Conservation (phyloP, 2,797 vertebrate genomes). For the Pteronotus mesoamericanus region DNA sequence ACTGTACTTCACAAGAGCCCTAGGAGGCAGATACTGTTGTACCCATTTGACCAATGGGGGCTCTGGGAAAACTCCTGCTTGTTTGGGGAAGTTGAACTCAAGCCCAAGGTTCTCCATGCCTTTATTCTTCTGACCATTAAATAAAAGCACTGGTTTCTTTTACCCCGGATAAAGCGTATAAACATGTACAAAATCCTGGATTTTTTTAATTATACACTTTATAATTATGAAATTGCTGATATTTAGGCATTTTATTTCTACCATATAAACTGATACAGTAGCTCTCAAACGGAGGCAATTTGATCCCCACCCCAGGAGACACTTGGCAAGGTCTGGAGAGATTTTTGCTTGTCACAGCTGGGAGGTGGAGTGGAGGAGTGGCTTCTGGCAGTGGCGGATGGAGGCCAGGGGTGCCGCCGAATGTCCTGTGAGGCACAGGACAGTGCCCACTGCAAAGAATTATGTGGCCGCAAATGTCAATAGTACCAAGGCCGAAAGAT, state of each 20-base stretch:
- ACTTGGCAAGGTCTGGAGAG: background rate
- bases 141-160: background rate
- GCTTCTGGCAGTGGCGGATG: background rate
- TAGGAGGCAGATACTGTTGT: background rate
- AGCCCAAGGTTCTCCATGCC: background rate
- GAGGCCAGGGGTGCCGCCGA: background rate
- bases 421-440: background rate
- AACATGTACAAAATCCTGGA: background rate
- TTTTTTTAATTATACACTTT: background rate
- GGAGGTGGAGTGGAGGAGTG: background rate
- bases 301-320: background rate
- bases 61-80: background rate
- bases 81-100: background rate
- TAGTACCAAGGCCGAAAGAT: background rate
- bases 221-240: background rate
- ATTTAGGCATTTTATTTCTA: background rate
- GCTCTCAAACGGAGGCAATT: background rate
- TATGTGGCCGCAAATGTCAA: background rate
- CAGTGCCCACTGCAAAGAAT: background rate
- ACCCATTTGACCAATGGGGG: background rate
- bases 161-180: background rate
- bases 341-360: background rate
- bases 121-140: background rate
- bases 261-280: background rate
- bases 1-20: background rate